These are phyloP conservation scores for Tipula lateralis DNA, from an alignment of 2,888 invertebrate genomes.

Conservation along the genomic window DNA sequence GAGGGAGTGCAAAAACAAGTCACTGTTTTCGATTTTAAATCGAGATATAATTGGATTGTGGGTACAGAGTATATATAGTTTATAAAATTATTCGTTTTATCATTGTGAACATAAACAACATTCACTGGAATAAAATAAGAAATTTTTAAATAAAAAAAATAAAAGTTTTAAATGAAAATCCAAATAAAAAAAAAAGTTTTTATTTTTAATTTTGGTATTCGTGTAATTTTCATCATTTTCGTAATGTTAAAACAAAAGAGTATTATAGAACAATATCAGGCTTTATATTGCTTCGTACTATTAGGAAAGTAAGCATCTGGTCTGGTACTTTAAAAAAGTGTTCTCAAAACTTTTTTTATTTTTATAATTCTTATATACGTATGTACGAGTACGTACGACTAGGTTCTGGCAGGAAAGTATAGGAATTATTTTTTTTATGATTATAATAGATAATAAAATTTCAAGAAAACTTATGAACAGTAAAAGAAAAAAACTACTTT, in stretches of 20 bases:
- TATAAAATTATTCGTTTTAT: background rate
- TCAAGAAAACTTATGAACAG: background rate
- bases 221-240: background rate
- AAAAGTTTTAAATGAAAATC: background rate
- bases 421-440: background rate
- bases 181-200: background rate
- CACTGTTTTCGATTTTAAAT: background rate
- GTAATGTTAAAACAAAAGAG: background rate
- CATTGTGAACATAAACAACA: background rate
- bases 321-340: slow-evolving; percentile 4
- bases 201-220: background rate
- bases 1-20: background rate
- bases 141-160: background rate
- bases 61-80: background rate
- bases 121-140: background rate
- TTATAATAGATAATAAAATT: background rate
- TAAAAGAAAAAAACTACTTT: background rate
- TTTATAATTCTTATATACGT: background rate
- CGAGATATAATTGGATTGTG: background rate
- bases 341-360: background rate
- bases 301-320: background rate
- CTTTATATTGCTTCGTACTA: background rate
- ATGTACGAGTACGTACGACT: too few species aligned
- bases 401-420: too few species aligned
- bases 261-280: background rate